These are phyloP conservation scores for Apomyelois bistriatella DNA, from an alignment of 2,888 invertebrate species.

Conservation along the genomic window DNA sequence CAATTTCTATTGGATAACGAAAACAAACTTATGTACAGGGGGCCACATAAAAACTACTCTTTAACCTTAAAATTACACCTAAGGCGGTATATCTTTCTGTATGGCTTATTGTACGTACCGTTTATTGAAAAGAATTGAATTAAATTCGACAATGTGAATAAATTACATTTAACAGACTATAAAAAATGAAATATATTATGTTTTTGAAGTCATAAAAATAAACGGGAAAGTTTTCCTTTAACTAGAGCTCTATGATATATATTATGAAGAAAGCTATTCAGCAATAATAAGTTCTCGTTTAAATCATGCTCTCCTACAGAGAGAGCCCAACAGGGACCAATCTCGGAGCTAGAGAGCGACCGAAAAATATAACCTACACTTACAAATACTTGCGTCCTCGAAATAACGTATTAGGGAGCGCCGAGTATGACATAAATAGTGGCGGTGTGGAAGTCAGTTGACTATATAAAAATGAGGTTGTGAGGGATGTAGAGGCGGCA, in stretches of 20 bases:
- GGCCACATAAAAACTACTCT: no score
- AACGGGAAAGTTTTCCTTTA: conserved; percentile 18
- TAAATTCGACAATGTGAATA: no score
- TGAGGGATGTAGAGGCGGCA: conserved; percentile 60
- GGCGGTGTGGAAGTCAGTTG: conserved; percentile 76
- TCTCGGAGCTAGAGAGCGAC: conserved; percentile 40
- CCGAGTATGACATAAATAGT: conserved; percentile 77
- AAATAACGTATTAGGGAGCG: conserved; percentile 74
- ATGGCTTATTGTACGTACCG: no score
- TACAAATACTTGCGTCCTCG: conserved; percentile 66
- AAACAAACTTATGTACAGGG: no score
- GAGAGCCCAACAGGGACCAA: conserved; percentile 49
- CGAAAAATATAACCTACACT: conserved; percentile 60
- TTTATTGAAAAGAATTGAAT: no score
- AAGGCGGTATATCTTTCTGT: no score
- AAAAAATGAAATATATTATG: no score
- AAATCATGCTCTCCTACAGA: conserved; percentile 45
- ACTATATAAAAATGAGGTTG: conserved; percentile 77
- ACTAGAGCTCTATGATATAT: conserved; percentile 14
- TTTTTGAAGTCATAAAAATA: conserved; percentile 17
- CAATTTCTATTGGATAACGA: no score
- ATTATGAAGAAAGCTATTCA: conserved; percentile 28
- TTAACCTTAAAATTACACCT: no score
- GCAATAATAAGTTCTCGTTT: conserved; percentile 44
- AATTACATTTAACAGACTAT: no score